Base-by-base conservation (phyloP, 2,888 invertebrate species). In the Tenthredo scrophulariae region DNA sequence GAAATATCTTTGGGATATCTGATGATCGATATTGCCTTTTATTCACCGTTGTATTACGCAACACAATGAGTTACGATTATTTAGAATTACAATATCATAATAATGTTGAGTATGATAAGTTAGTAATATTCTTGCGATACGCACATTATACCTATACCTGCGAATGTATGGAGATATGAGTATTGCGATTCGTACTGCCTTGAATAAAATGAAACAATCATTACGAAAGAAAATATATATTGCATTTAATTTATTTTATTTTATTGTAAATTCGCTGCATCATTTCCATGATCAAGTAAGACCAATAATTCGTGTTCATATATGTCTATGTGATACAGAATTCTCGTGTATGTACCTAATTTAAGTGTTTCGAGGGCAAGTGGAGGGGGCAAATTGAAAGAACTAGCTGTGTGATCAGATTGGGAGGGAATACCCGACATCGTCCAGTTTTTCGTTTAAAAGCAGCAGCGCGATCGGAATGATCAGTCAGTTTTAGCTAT, bases 381-480 rank as follows among this genome's bases (percentile, higher is more conserved):
- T 40, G 46, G 67, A 13, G 83, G 65, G 87, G 88, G 89, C 86
- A 84, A 87, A 87, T 88, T 88, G 87, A 86, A 88, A 88, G 87
- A 88, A 89, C 87, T 86, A 88, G 46, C 46, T 46, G 13, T n/a
- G n/a, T 87, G 87, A 86, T 86, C 84, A 70, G 67, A 75, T 86
- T 85, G 80, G 46, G 88, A 89, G 91, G 91, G 90, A 89, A 88
- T 90, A 87, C 90, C 91, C 91, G 84, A 87, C 70, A 80, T 67
- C 86, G 84, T 89, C 87, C 75, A 72, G 87, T 88, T 89, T 89
- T 88, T 89, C 86, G 88, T 89, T 91, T 91, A 91, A 91, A 90
- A 90, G 88, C 88, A 50, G 88, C 80, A 84, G 88, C 84, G 70
- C 84, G 86, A 87, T 86, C 86, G 84, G 72, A 67, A 86, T 87